Conservation (phyloP, 2,888 invertebrate species). For the Limnephilus rhombicus region DNA sequence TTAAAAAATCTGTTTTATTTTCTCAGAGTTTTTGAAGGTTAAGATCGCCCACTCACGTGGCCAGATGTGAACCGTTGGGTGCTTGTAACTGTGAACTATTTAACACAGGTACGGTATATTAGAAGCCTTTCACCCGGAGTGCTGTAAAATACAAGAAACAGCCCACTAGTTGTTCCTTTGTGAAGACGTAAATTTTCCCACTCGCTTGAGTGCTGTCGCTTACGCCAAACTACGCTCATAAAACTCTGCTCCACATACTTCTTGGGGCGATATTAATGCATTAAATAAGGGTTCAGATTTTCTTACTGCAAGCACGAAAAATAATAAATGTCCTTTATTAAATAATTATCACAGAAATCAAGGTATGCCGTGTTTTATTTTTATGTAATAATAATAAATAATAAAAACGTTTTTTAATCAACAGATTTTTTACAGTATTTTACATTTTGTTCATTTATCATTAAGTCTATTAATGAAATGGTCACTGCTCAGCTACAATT, state of each 20-base stretch:
- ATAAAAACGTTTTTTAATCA: too few species aligned
- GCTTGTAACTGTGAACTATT: constrained; percentile 45
- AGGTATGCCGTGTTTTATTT: too few species aligned
- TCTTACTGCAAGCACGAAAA: background rate
- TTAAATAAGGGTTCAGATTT: background rate
- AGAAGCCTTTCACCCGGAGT: constrained; percentile 47
- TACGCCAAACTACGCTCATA: constrained; percentile 61
- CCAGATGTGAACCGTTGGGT: constrained; percentile 32
- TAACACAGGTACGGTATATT: constrained; percentile 56
- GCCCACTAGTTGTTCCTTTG: constrained; percentile 50
- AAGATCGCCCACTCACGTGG: background rate
- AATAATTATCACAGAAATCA: too few species aligned
- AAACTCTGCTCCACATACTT: constrained; percentile 33
- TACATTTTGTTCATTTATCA: too few species aligned
- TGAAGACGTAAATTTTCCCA: constrained; percentile 62
- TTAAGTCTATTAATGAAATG: too few species aligned
- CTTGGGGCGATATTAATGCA: constrained; percentile 1
- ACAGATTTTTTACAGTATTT: too few species aligned
- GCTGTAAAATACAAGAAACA: constrained; percentile 64
- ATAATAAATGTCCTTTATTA: background rate
- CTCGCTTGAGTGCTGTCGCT: constrained; percentile 62
- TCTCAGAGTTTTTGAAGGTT: background rate
- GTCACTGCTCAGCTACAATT: too few species aligned
- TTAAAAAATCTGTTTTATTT: background rate
- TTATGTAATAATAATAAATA: too few species aligned